phyloP scores from a whole-genome alignment of 2,797 vertebrate species.

The Channa striata region DNA sequence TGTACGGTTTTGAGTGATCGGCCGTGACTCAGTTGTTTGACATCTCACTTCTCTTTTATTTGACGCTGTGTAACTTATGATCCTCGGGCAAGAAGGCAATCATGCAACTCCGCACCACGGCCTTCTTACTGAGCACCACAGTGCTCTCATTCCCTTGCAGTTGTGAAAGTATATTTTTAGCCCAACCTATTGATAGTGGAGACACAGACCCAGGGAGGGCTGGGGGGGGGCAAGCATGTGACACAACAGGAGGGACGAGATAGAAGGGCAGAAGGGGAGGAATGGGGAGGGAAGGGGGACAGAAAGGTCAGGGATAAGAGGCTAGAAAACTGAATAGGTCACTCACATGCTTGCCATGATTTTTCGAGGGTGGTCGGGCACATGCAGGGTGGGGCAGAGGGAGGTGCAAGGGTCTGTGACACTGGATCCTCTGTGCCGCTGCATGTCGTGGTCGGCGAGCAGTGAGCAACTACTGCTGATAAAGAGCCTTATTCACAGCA shows the following conservation, averaged over 20 bases:
- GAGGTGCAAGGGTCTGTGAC: constrained; percentile 27
- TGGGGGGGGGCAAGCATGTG: not conserved
- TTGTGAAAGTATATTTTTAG: constrained; percentile 76
- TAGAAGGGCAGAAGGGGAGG: constrained; percentile 18
- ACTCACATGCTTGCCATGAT: constrained; percentile 51
- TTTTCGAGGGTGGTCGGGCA: constrained; percentile 41
- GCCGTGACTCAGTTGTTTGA: not conserved
- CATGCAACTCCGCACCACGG: not conserved
- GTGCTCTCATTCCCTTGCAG: not conserved
- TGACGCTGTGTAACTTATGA: not conserved
- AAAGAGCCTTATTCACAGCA: not conserved
- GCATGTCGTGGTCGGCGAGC: constrained; percentile 36
- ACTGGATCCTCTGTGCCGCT: constrained; percentile 34
- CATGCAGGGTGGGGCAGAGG: constrained; percentile 2
- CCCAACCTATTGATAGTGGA: constrained; percentile 63
- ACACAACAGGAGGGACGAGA: constrained; percentile 3
- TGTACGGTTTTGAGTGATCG: not conserved
- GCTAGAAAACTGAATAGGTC: constrained; percentile 68
- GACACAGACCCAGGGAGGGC: constrained; percentile 4
- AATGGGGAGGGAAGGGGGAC: constrained; percentile 29
- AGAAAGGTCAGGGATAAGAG: constrained; percentile 79
- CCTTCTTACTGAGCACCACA: not conserved
- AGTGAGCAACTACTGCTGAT: constrained; percentile 4
- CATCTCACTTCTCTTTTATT: not conserved
- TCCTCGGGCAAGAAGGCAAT: no score